Base-by-base conservation (phyloP, 1,140 invertebrate species). In the Piezodorus guildinii region DNA sequence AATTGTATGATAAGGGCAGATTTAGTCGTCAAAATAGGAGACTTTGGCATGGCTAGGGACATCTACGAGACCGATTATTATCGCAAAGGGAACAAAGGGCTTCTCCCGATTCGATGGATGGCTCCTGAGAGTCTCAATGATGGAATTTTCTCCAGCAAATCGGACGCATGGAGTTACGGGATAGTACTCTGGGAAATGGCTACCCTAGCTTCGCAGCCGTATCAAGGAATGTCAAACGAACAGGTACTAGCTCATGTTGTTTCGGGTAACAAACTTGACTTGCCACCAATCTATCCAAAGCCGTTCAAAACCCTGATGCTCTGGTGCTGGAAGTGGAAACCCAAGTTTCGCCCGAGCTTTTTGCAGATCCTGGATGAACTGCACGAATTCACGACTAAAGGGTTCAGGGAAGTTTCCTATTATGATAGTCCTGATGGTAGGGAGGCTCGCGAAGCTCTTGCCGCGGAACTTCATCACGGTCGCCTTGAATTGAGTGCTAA, bases 171-270 rank as follows among this genome's bases (percentile, higher is more conserved):
- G 94, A 95, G 88, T 72, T 98, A 90, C 73, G 95, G 95, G 25
- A 86, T 98, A 16, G 94, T 98, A 3, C 75, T 98, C 19, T 98
- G 95, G 93, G 96, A 98, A 78, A 98, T 98, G 89, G 89, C 90
- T 3, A 98, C 94, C 0, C 77, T 97, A n/a, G 94, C 91, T n/a
- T 91, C 90, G 51, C 94, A 97, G 76, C 96, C 96, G 8, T 99
- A 98, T 75, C 87, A 88, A 85, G 85, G 85, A 12, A 73, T 85
- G 62, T 82, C 82, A 25, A 90, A 90, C 73, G 86, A 88, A 75
- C 85, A 90, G 76, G 80, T 82, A 3, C 72, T 87, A 2, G 82
- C 85, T n/a, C 93, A 91, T 75, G 94, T 98, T 51, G 87, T 91
- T 62, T 86, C 90, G 63, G 90, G 91, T 8, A 87, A 87, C 30